These are phyloP conservation scores for Ictalurus furcatus DNA, from an alignment of 2,113 vertebrate species.

Conservation along the genomic window DNA sequence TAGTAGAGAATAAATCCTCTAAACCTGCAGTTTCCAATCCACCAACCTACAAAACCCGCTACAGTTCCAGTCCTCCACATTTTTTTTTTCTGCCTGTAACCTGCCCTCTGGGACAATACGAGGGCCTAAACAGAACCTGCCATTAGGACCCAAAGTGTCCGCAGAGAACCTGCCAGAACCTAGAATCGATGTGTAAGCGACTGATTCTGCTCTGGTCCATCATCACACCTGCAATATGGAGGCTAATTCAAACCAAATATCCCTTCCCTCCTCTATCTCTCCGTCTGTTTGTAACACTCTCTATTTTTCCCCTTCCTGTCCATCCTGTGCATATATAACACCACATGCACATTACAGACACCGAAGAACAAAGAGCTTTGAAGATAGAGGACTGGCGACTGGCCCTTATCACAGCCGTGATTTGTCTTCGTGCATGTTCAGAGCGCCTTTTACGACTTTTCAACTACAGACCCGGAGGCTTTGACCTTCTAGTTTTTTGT, in stretches of 20 bases:
- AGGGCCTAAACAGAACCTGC: background rate
- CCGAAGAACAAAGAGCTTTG: conserved; percentile 42
- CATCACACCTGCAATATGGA: conserved; percentile 72
- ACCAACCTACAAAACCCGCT: background rate
- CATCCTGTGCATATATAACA: conserved; percentile 5
- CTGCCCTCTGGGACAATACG: background rate
- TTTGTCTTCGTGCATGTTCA: conserved; percentile 58
- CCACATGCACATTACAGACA: conserved; percentile 44
- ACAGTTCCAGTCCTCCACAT: background rate
- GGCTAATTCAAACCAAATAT: conserved; percentile 74
- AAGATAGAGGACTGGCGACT: background rate
- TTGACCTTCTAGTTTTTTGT: conserved; percentile 37
- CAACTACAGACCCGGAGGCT: background rate
- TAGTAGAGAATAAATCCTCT: background rate
- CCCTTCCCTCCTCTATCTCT: conserved; percentile 30
- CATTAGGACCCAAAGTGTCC: background rate
- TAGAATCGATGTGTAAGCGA: background rate
- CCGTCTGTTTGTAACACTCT: background rate
- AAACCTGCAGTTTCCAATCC: background rate
- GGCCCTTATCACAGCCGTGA: conserved; percentile 54
- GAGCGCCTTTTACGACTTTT: conserved; percentile 65
- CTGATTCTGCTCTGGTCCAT: background rate
- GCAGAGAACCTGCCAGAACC: background rate
- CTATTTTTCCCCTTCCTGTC: background rate
- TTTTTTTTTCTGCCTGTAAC: background rate